These are phyloP conservation scores for Tricholaema leucomelas DNA, from an alignment of 2,113 vertebrate species.

Conservation along the genomic window DNA sequence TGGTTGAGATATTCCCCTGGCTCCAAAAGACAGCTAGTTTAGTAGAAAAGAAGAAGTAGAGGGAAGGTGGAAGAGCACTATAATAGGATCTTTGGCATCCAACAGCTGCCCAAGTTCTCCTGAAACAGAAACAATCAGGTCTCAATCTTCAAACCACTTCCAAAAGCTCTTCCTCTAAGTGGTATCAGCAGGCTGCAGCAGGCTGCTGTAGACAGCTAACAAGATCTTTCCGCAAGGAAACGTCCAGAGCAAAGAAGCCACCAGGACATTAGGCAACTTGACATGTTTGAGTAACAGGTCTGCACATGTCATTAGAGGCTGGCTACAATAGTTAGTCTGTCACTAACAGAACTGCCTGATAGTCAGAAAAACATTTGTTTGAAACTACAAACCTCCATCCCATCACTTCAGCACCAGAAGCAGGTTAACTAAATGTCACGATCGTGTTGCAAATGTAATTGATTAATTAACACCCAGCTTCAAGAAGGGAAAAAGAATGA, in stretches of 20 bases:
- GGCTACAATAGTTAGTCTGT: not conserved
- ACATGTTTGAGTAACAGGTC: slow-evolving; percentile 14
- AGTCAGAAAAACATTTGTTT: not conserved
- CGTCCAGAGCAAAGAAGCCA: slow-evolving; percentile 46
- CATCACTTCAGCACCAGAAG: not conserved
- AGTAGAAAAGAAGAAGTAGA: slow-evolving; percentile 42
- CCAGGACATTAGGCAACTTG: slow-evolving; percentile 43
- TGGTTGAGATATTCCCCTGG: slow-evolving; percentile 7
- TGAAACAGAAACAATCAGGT: slow-evolving; percentile 62
- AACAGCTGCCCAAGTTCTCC: slow-evolving; percentile 46
- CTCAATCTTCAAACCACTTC: slow-evolving; percentile 3
- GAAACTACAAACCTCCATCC: not conserved
- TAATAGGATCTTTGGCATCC: slow-evolving; percentile 58
- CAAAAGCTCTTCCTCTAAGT: slow-evolving; percentile 54
- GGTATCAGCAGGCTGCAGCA: slow-evolving; percentile 34
- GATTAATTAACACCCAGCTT: too few species aligned
- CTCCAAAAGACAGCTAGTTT: slow-evolving; percentile 64
- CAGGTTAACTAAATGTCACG: not conserved
- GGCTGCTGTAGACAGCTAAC: not conserved
- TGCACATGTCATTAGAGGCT: not conserved
- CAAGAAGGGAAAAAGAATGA: too few species aligned
- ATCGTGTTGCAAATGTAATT: not conserved
- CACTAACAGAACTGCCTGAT: not conserved
- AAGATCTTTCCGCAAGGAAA: slow-evolving; percentile 52
- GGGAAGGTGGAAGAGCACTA: slow-evolving; percentile 56